These are phyloP conservation scores for Acanthisitta chloris DNA, from an alignment of 2,113 vertebrate genomes.

Conservation along the genomic window DNA sequence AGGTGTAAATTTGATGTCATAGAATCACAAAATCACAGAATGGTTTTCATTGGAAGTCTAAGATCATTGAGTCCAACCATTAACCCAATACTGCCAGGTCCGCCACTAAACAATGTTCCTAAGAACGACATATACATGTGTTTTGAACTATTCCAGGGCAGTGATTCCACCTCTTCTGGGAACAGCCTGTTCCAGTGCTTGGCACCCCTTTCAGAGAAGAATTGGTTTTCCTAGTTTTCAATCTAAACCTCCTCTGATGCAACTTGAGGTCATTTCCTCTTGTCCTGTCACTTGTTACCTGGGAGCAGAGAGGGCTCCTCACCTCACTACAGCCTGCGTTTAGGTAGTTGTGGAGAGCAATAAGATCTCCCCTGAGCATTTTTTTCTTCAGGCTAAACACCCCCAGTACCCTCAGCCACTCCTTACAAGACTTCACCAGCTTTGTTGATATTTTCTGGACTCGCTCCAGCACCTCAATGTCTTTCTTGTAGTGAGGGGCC, in stretches of 20 bases:
- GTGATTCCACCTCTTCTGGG: neutral
- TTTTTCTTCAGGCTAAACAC: too few species aligned
- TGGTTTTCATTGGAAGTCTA: neutral
- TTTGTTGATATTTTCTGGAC: neutral
- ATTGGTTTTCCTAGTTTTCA: neutral
- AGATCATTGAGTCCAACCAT: neutral
- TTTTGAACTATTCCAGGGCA: neutral
- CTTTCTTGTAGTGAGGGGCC: neutral
- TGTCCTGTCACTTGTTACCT: neutral
- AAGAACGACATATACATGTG: neutral
- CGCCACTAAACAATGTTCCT: neutral
- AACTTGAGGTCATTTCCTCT: neutral
- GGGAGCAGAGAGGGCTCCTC: neutral
- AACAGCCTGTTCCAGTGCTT: neutral
- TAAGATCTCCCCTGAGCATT: neutral
- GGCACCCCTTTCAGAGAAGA: neutral
- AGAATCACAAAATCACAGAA: neutral
- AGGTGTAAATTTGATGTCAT: too few species aligned
- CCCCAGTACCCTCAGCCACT: neutral
- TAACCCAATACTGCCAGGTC: neutral
- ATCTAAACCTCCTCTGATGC: neutral
- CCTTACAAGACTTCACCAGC: neutral
- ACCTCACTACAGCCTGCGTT: neutral
- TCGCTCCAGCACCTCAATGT: accelerated
- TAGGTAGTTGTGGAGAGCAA: neutral